Percentiles rank a stretch among this genome's conserved stretches.
These are phyloP conservation scores for Macrotrachela quadricornifera DNA, from an alignment of 1,140 invertebrate species.

Conservation along the genomic window DNA sequence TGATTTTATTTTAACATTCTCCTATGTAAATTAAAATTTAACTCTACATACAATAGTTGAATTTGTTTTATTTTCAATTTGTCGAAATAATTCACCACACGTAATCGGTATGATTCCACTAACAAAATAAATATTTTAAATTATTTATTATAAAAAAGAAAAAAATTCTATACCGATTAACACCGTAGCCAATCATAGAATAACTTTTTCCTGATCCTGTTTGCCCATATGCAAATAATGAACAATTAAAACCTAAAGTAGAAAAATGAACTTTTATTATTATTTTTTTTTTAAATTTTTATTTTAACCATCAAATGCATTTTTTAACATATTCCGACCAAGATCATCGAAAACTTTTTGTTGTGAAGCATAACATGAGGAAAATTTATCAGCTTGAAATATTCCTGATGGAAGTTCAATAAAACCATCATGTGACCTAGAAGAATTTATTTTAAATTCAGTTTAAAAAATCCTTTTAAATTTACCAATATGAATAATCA, in stretches of 20 bases:
- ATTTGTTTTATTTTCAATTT: slow-evolving; percentile 1
- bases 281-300: too few species aligned
- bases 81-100: slow-evolving; percentile 29
- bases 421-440: slow-evolving; percentile 31
- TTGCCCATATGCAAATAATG: slow-evolving; percentile 48
- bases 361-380: slow-evolving; percentile 29
- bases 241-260: slow-evolving; percentile 25
- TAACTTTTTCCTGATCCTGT: slow-evolving; percentile 55
- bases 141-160: background rate
- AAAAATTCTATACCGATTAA: slow-evolving; percentile 12
- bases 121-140: background rate
- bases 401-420: slow-evolving; percentile 15
- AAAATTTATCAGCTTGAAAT: slow-evolving; percentile 13
- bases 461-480: background rate
- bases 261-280: too few species aligned
- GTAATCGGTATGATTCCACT: slow-evolving; percentile 30
- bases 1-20: too few species aligned
- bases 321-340: slow-evolving; percentile 37
- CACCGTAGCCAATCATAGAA: slow-evolving; percentile 38
- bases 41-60: too few species aligned
- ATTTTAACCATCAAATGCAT: slow-evolving; percentile 36
- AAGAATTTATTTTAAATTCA: background rate
- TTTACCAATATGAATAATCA: slow-evolving; percentile 28
- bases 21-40: too few species aligned
- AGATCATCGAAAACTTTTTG: slow-evolving; percentile 38